Evolutionary conservation across 2,888 invertebrate species (phyloP), one percentile per base, ranked within the genome.

Genomic region (Thalpophila matura): DNA sequence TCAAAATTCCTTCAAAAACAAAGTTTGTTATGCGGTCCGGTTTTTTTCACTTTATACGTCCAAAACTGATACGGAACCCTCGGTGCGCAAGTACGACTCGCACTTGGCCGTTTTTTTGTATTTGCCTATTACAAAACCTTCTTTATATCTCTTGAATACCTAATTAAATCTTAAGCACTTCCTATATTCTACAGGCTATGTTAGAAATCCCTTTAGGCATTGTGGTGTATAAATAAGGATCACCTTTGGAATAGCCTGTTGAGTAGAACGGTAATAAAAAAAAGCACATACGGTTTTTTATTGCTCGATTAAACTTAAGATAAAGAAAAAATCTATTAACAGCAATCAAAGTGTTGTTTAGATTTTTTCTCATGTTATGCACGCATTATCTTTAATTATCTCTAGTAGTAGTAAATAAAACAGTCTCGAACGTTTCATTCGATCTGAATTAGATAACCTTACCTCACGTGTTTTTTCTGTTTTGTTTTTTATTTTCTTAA

Each of bases 391-490:
- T 71, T 4, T 40, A 64, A 47, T 43, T 27, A 54, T 38, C 16
- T 43, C 38, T 22, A 47, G 20, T 47, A 49, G 46, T n/a, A 62
- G 35, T 60, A 56, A 55, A 74, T 70, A 59, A 67, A 77, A 68
- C 27, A 59, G 38, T 29, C 6, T 55, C 42, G n/a, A 47, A 53
- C 20, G 38, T 73, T 79, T 73, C 46, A 69, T 76, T 76, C 18
- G 63, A 73, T 63, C 45, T 50, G 43, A 59, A 60, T 55, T 53
- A 61, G 69, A 76, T 79, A 73, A 66, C 49, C 37, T 55, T 35
- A 31, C 49, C 37, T 55, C 35, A 31, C 31, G 54, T 63, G 67
- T 43, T 45, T 69, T 62, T 65, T 53, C 42, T 26, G 22, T 69
- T 57, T 45, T 37, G 46, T 53, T 43, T 63, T 74, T 62, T 75